Evolutionary conservation across 2,113 vertebrate species (phyloP).

Genomic region (Stictonetta naevosa): DNA sequence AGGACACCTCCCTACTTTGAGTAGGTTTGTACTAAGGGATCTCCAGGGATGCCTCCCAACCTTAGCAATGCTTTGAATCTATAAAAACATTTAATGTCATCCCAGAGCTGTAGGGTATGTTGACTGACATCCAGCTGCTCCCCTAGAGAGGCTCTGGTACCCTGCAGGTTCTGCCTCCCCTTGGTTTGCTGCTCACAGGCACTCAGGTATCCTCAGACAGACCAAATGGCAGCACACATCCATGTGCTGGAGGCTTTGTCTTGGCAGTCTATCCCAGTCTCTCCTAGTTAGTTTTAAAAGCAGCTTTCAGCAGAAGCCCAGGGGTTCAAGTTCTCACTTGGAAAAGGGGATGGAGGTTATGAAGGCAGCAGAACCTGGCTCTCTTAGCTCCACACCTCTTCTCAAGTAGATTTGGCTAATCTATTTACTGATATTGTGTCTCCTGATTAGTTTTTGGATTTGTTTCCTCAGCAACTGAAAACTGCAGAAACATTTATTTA

Average conservation of each 20-base stretch:
- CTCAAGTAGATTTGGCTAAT: background rate
- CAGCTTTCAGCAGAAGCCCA: background rate
- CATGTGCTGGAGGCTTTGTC: background rate
- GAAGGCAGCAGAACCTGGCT: background rate
- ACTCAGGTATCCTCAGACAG: background rate
- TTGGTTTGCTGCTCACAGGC: accelerated
- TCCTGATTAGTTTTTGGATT: background rate
- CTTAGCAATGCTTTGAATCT: background rate
- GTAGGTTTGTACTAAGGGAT: background rate
- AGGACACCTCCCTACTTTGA: background rate
- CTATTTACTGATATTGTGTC: background rate
- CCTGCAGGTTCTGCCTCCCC: background rate
- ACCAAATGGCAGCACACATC: background rate
- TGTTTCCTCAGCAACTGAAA: conserved; percentile 19
- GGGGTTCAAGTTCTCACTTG: background rate
- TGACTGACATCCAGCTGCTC: background rate
- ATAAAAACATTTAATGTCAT: background rate
- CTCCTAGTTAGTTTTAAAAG: background rate
- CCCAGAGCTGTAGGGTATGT: background rate
- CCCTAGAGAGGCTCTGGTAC: background rate
- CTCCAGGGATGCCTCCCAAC: background rate
- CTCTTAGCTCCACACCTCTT: background rate
- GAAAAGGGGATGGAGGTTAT: background rate
- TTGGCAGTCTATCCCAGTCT: background rate
- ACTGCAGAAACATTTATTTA: background rate